Evolutionary conservation across 1,140 invertebrate genomes (phyloP).

Genomic region (Whitmania pigra): DNA sequence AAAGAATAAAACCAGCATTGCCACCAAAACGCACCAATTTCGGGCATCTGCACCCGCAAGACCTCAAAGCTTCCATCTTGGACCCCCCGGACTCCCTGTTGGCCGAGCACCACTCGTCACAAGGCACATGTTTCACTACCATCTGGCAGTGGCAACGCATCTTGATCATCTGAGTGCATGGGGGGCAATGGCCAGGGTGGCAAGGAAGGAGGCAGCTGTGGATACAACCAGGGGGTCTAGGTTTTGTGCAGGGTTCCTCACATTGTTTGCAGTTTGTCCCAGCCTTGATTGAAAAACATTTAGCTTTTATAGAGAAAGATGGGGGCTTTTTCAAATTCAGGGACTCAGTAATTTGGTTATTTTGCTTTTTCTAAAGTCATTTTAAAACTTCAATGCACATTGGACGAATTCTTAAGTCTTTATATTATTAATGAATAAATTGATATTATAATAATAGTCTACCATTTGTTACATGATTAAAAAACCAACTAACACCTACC

Average conservation of each 20-base stretch:
- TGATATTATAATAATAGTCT: background rate
- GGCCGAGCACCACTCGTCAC: background rate
- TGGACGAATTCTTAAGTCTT: background rate
- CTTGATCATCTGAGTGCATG: conserved; percentile 58
- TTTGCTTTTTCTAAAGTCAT: background rate
- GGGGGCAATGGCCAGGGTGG: conserved; percentile 51
- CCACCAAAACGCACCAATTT: conserved; percentile 53
- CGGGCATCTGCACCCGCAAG: conserved; percentile 71
- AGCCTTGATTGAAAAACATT: conserved; percentile 29
- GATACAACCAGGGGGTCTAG: conserved; percentile 59
- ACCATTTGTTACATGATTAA: background rate
- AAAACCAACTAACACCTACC: background rate
- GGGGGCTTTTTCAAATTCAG: background rate
- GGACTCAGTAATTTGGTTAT: background rate
- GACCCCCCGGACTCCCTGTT: background rate
- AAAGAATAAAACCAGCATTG: background rate
- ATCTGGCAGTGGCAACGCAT: conserved; percentile 66
- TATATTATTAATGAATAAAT: background rate
- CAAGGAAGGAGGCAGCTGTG: conserved; percentile 64
- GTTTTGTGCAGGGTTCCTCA: conserved; percentile 53
- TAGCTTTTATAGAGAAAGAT: background rate
- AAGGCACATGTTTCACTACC: conserved; percentile 53
- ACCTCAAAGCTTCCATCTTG: conserved; percentile 42
- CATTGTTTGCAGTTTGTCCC: conserved; percentile 57
- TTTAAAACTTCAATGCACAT: background rate